Evolutionary conservation across 2,888 invertebrate species (phyloP), one percentile per base, ranked within the genome.

Genomic region (Alloscopus bannaensis): DNA sequence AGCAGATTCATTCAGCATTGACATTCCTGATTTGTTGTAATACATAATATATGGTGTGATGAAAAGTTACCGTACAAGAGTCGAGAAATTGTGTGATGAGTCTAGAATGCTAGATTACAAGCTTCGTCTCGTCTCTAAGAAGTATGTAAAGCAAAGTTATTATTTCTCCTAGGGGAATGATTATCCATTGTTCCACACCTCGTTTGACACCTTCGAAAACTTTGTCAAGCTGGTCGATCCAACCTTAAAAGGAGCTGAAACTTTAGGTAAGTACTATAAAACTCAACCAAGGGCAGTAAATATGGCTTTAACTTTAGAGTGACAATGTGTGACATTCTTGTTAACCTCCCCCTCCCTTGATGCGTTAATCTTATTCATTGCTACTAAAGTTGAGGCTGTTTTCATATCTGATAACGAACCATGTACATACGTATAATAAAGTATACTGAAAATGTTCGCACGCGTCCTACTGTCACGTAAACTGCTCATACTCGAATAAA

Each of bases 181-280:
- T 83, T 85, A 85, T 77, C 85, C 85, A 26, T 79, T 85, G 47
- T 84, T 84, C 71, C 82, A 82, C 59, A 85, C 85, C 28, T 73
- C 83, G 31, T 85, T 85, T 69, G 85, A 85, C 79, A 85, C 83
- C 69, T 83, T 80, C 75, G 85, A 85, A 70, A 85, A 84, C 81
- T 85, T 85, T 66, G 78, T 80, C 36, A 78, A 81, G 24, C 81
- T 82, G 52, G 85, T 84, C 64, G 85, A 84, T 81, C 83, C 85
- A 55, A 83, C 55, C 68, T 80, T 85, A 65, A 82, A 82, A 45
- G 82, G 80, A 80, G 77, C 84, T 18, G 84, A 84, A 84, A 84
- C 81, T 83, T 83, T 85, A 71, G 85, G 85, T 85, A 79, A 85
- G 84, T 76, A n/a, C n/a, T n/a, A n/a, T n/a, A n/a, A n/a, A n/a